phyloP scores from a whole-genome alignment of 37 sponge, comb jelly and placozoan species.

The Bolinopsis microptera region DNA sequence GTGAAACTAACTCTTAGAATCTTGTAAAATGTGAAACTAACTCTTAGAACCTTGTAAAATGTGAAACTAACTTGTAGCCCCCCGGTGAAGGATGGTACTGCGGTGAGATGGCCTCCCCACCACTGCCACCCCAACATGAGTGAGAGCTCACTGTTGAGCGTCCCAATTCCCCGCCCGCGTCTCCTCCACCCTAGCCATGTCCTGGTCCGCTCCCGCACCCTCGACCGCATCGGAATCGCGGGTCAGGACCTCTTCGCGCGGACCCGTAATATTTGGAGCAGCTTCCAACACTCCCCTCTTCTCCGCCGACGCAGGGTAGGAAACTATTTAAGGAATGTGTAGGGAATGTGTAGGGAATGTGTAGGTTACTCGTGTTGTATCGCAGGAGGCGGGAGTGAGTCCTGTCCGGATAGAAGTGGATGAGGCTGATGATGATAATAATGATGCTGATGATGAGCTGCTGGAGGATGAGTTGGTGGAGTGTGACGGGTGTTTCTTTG shows the following conservation, averaged over 20 bases:
- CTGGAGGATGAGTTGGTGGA: background rate
- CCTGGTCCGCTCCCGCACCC: background rate
- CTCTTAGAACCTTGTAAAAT: no score
- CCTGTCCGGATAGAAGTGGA: conserved; percentile 8
- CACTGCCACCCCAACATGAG: background rate
- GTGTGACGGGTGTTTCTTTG: background rate
- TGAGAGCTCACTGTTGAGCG: background rate
- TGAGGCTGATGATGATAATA: background rate
- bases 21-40: no score
- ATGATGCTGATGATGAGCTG: background rate
- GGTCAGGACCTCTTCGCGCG: conserved; percentile 17
- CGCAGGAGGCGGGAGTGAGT: background rate
- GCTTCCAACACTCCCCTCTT: conserved; percentile 47
- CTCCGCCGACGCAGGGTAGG: background rate
- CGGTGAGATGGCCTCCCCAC: no score
- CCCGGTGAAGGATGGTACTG: no score
- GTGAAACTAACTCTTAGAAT: no score
- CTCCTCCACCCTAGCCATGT: background rate
- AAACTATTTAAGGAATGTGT: background rate
- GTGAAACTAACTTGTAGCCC: no score
- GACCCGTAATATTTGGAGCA: conserved; percentile 2
- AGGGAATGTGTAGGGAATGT: background rate
- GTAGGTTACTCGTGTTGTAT: background rate
- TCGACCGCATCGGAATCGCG: conserved; percentile 2
- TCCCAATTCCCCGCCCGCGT: background rate